Percentiles rank a stretch among this genome's conserved stretches.
Evolutionary conservation across 1,140 invertebrate genomes (phyloP).

Genomic region (Monochamus saltuarius): DNA sequence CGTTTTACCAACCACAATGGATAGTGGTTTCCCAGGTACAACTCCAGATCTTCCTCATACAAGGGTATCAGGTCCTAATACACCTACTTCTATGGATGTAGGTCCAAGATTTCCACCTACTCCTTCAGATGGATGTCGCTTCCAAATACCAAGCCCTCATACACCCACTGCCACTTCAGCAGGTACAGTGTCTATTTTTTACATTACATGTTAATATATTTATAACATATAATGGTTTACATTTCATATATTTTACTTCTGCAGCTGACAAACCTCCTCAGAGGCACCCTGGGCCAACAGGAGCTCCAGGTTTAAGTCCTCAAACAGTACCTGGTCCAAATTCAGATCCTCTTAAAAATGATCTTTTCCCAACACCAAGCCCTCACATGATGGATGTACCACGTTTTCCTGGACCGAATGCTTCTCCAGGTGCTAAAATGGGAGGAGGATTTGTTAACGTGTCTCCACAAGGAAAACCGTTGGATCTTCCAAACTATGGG

Average conservation of each 20-base stretch:
- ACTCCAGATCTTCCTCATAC: conserved; percentile 43
- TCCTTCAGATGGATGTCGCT: conserved; percentile 49
- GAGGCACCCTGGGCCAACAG: conserved; percentile 28
- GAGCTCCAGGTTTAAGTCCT: conserved; percentile 45
- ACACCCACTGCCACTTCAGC: conserved; percentile 47
- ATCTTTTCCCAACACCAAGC: conserved; percentile 48
- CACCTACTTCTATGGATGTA: conserved; percentile 53
- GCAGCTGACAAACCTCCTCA: conserved; percentile 38
- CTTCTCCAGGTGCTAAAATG: conserved; percentile 48
- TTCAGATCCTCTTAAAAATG: conserved; percentile 47
- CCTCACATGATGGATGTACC: conserved; percentile 51
- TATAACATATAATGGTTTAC: neutral
- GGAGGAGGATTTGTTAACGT: conserved; percentile 46
- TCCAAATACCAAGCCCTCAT: conserved; percentile 55
- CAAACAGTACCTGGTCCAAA: conserved; percentile 46
- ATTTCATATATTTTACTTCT: conserved; percentile 18
- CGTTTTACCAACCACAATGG: conserved; percentile 46
- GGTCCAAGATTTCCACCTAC: conserved; percentile 51
- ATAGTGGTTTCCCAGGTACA: conserved; percentile 46
- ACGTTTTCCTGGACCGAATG: conserved; percentile 46
- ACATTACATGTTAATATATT: no score
- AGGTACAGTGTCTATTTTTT: neutral
- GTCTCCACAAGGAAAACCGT: conserved; percentile 47
- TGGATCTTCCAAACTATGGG: conserved; percentile 51
- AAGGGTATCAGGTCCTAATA: conserved; percentile 53